Conservation (phyloP, 2,888 invertebrate species). For the Lampropteryx suffumata region DNA sequence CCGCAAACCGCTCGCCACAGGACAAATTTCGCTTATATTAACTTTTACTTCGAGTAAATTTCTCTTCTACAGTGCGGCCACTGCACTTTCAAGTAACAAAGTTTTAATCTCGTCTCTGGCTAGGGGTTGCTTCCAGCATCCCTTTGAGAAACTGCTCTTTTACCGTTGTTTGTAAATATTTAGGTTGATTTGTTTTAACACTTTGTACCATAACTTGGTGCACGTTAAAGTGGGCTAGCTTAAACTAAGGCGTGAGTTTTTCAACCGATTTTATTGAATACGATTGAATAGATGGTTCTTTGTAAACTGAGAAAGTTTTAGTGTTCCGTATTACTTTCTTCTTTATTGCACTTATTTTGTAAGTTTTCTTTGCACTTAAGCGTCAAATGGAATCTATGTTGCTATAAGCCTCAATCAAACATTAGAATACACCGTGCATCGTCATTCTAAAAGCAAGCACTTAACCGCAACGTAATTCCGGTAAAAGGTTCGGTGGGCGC, state of each 20-base stretch:
- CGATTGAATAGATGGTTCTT: too few relatives aligned
- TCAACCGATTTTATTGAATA: not conserved
- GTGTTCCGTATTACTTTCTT: not conserved
- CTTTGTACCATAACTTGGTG: constrained; percentile 9
- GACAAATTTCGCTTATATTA: constrained; percentile 80
- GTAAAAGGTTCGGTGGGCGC: constrained; percentile 68
- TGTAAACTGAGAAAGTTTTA: too few relatives aligned
- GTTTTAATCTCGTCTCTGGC: constrained; percentile 71
- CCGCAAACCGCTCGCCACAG: constrained; percentile 66
- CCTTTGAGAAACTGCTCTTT: constrained; percentile 31
- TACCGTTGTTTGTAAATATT: constrained; percentile 35
- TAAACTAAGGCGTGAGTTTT: constrained; percentile 1
- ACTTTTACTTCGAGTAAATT: constrained; percentile 77
- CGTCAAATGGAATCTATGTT: constrained; percentile 5
- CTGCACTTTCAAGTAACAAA: constrained; percentile 75
- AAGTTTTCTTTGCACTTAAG: not conserved
- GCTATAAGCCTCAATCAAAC: constrained; percentile 19
- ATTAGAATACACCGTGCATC: constrained; percentile 42
- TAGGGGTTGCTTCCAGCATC: constrained; percentile 42
- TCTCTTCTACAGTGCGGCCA: constrained; percentile 69
- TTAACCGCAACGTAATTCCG: constrained; percentile 71
- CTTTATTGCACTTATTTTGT: not conserved
- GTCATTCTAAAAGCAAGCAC: constrained; percentile 65
- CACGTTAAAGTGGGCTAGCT: constrained; percentile 6
- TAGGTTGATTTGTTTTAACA: constrained; percentile 23